Conservation (phyloP, 1,140 invertebrate species). For the Microvelia longipes region DNA sequence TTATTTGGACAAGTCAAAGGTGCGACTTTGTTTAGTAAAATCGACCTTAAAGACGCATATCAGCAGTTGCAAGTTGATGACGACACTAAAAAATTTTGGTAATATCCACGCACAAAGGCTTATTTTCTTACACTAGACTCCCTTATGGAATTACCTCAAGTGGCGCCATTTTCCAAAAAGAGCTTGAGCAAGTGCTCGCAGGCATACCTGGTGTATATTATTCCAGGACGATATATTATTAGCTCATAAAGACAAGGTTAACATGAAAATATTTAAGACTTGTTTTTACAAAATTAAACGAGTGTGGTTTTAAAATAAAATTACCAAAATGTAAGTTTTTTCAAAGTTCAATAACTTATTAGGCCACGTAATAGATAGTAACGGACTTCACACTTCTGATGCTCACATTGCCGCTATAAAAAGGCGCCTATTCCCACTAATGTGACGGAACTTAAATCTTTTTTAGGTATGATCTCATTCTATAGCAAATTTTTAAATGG, state of each 20-base stretch:
- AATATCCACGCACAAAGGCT: constrained; percentile 4
- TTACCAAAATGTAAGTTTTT: constrained; percentile 1
- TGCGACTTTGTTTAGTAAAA: constrained; percentile 2
- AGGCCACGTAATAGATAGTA: constrained; percentile 3
- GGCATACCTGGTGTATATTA: constrained; percentile 1
- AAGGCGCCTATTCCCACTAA: background rate
- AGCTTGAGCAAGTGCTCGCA: background rate
- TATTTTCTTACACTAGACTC: constrained; percentile 1
- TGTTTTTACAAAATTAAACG: constrained; percentile 2
- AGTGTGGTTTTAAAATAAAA: background rate
- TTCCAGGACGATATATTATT: constrained; percentile 13
- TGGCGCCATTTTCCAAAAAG: constrained; percentile 2
- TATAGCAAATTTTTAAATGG: constrained; percentile 2
- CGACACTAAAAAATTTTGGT: background rate
- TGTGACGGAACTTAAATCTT: background rate
- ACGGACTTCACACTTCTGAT: background rate
- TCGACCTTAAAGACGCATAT: constrained; percentile 4
- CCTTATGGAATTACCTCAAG: constrained; percentile 1
- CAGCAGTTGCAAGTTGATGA: constrained; percentile 2
- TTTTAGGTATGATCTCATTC: constrained; percentile 5
- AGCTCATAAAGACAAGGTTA: background rate
- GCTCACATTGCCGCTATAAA: background rate
- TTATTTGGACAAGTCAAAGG: background rate
- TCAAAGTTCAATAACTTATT: constrained; percentile 1
- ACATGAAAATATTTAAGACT: background rate